Evolutionary conservation across 2,888 invertebrate species (phyloP).

Genomic region (Steromphala cineraria): DNA sequence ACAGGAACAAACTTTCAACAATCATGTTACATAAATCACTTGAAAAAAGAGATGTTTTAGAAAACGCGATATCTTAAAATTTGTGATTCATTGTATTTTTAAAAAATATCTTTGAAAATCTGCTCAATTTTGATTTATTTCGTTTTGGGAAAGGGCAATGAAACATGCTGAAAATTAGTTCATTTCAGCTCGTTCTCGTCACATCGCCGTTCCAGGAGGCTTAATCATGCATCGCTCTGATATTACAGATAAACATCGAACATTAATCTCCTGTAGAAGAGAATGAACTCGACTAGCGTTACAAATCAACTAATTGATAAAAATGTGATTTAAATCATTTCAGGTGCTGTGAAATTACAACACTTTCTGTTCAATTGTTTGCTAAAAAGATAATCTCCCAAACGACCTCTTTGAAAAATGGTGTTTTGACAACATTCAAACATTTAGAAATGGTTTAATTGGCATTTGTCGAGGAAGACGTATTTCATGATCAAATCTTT

Average conservation of each 20-base stretch:
- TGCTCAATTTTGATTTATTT: background rate
- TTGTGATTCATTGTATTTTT: no score
- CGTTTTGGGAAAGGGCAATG: background rate
- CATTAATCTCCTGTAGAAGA: background rate
- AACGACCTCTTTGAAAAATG: background rate
- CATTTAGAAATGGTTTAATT: background rate
- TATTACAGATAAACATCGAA: background rate
- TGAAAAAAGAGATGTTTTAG: no score
- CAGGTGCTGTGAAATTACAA: background rate
- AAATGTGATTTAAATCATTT: conserved; percentile 14
- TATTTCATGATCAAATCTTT: background rate
- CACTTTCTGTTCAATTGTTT: background rate
- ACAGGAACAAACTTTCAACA: no score
- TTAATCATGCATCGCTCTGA: background rate
- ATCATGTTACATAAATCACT: no score
- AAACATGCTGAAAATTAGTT: background rate
- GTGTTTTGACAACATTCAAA: background rate
- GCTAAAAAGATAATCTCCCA: background rate
- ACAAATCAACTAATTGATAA: conserved; percentile 9
- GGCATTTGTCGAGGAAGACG: background rate
- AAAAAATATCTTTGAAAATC: no score
- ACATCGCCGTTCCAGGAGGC: background rate
- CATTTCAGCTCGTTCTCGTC: background rate
- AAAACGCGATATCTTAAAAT: no score
- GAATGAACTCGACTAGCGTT: background rate